Conservation (phyloP, 2,797 vertebrate genomes). For the Micrastur ruficollis region DNA sequence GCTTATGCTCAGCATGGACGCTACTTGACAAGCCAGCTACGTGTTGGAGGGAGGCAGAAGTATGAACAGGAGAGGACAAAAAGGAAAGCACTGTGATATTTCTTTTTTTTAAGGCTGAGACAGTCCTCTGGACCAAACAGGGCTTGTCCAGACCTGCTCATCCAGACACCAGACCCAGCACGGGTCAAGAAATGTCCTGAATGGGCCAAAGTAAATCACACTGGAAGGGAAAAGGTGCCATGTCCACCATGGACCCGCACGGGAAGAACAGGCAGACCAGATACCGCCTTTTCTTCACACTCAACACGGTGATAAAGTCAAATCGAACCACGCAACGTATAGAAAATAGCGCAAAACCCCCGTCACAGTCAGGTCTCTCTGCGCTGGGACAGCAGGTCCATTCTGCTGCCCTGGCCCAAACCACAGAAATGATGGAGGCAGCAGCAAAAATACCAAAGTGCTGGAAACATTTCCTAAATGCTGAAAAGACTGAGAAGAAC, state of each 20-base stretch:
- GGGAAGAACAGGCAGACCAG: background rate
- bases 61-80: background rate
- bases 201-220: background rate
- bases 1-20: background rate
- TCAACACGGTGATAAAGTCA: background rate
- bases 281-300: background rate
- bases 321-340: fast-evolving
- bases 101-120: background rate
- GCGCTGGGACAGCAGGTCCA: background rate
- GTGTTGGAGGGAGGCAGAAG: background rate
- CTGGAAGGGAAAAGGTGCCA: background rate
- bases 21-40: background rate
- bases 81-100: background rate
- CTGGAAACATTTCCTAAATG: background rate
- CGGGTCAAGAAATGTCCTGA: background rate
- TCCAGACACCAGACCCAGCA: background rate
- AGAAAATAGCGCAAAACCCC: background rate
- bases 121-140: background rate
- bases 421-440: background rate
- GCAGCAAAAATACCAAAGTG: background rate
- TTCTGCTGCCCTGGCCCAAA: background rate
- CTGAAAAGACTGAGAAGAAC: background rate
- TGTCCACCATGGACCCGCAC: fast-evolving
- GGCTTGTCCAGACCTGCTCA: background rate
- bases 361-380: background rate